Percentiles rank a stretch among this genome's conserved stretches.
Conservation (phyloP, 2,888 invertebrate genomes). For the Heterodera filipjevi region DNA sequence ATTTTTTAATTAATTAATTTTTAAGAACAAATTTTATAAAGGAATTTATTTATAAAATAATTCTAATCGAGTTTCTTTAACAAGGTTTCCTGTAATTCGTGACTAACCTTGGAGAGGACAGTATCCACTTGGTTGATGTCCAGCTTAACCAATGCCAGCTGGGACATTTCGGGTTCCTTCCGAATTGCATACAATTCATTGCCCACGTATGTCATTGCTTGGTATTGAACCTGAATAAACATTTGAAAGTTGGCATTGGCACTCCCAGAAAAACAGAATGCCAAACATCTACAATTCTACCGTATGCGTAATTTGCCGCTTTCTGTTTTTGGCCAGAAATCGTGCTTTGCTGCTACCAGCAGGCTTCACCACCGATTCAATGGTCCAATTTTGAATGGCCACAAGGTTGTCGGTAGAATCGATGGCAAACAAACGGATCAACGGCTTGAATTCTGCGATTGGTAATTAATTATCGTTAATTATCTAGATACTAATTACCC, state of each 20-base stretch:
- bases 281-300: neutral
- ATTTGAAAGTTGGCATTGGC: constrained; percentile 8
- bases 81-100: neutral
- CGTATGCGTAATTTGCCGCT: constrained; percentile 23
- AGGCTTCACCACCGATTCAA: constrained; percentile 11
- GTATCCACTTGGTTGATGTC: constrained; percentile 51
- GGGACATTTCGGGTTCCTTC: constrained; percentile 56
- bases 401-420: constrained; percentile 59
- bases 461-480: no score
- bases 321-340: constrained; percentile 17
- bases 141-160: constrained; percentile 57
- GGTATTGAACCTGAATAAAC: constrained; percentile 48
- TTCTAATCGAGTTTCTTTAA: neutral
- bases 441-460: constrained; percentile 57
- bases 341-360: constrained; percentile 7
- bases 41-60: constrained; percentile 14
- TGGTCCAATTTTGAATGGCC: constrained; percentile 55
- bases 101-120: constrained; percentile 45
- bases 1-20: neutral
- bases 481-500: no score
- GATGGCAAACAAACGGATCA: constrained; percentile 62
- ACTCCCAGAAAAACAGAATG: neutral
- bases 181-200: constrained; percentile 60
- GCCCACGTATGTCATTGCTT: constrained; percentile 59
- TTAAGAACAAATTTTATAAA: neutral